Evolutionary conservation across 2,888 invertebrate genomes (phyloP).

Genomic region (Nomada goodeniana): DNA sequence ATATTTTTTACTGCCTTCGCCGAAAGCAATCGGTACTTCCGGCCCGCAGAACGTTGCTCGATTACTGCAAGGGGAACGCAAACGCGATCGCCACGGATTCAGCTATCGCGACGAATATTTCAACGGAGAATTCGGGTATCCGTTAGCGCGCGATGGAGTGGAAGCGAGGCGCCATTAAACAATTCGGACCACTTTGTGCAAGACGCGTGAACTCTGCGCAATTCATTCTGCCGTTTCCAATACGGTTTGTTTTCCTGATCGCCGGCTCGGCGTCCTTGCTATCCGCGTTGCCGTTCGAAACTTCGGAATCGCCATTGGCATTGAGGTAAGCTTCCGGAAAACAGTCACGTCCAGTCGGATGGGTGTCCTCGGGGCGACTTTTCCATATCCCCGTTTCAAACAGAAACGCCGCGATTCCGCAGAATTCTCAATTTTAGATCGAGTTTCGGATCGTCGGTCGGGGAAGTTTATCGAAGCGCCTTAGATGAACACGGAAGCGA

Average conservation of each 20-base stretch:
- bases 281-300: constrained; percentile 50
- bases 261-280: not conserved
- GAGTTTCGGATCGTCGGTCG: too few relatives aligned
- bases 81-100: too few relatives aligned
- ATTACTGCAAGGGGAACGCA: too few relatives aligned
- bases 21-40: too few relatives aligned
- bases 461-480: too few relatives aligned
- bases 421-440: not conserved
- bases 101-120: too few relatives aligned
- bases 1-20: too few relatives aligned
- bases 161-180: too few relatives aligned
- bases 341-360: constrained; percentile 52
- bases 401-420: constrained; percentile 41
- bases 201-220: not conserved
- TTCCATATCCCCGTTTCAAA: constrained; percentile 26
- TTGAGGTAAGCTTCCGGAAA: constrained; percentile 65
- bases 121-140: too few relatives aligned
- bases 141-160: too few relatives aligned
- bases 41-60: too few relatives aligned
- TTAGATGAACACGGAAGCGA: not conserved
- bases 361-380: constrained; percentile 50
- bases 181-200: too few relatives aligned
- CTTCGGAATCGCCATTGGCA: constrained; percentile 57
- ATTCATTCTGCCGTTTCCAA: constrained; percentile 34
- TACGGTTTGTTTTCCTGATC: constrained; percentile 15